These are phyloP conservation scores for Macrophya alboannulata DNA, from an alignment of 2,888 invertebrate genomes.

Conservation along the genomic window DNA sequence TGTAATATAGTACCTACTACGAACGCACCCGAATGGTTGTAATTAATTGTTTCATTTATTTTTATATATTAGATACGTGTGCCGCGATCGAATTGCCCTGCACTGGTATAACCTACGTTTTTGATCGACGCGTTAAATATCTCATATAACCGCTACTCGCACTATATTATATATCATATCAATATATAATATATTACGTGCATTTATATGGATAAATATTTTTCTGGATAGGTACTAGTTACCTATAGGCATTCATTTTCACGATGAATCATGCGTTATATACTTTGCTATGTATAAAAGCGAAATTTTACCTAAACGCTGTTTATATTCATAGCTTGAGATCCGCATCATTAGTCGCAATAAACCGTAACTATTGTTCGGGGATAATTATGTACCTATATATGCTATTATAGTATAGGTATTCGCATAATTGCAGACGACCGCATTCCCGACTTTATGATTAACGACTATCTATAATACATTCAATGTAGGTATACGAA, in stretches of 20 bases:
- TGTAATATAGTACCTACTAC: neutral
- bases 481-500: neutral
- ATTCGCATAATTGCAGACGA: constrained; percentile 11
- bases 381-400: neutral
- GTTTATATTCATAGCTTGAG: neutral
- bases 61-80: neutral
- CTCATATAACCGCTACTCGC: neutral
- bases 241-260: neutral
- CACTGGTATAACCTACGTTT: neutral
- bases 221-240: no score
- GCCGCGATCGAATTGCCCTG: neutral
- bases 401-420: neutral
- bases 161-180: no score
- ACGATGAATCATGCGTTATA: neutral
- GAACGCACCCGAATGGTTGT: neutral
- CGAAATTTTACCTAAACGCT: neutral
- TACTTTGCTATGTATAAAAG: neutral
- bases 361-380: neutral
- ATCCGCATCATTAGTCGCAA: neutral
- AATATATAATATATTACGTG: no score
- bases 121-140: neutral
- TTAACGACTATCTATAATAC: neutral
- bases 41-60: constrained; percentile 43
- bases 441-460: neutral
- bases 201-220: no score